Conservation (phyloP, 1,140 invertebrate genomes). For the Atta cephalotes region DNA sequence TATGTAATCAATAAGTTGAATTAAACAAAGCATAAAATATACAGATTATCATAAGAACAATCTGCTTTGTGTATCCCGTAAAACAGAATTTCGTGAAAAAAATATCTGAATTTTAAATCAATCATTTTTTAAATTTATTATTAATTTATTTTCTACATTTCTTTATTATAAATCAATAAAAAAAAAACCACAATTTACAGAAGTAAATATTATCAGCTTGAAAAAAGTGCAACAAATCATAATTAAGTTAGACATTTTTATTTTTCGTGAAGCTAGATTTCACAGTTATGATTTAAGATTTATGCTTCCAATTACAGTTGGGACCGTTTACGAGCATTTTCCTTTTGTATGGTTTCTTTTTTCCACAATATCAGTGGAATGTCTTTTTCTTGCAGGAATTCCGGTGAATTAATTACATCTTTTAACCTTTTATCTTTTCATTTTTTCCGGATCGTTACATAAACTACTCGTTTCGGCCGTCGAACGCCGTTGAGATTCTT, state of each 20-base stretch:
- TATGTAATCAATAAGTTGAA: too few relatives aligned
- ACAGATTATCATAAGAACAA: neutral
- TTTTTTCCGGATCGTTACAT: conserved; percentile 31
- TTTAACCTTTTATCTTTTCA: neutral
- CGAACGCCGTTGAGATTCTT: neutral
- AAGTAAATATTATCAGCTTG: neutral
- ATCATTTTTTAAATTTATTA: neutral
- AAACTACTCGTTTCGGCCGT: neutral
- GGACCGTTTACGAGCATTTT: neutral
- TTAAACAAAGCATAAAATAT: neutral
- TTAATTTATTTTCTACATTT: neutral
- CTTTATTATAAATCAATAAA: neutral
- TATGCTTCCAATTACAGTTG: neutral
- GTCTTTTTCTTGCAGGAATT: neutral
- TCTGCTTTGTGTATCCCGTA: neutral
- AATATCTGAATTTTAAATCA: neutral
- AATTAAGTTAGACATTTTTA: neutral
- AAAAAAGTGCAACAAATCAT: neutral
- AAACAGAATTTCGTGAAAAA: neutral
- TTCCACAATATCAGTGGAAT: neutral
- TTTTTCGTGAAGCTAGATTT: neutral
- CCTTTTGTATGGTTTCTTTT: neutral
- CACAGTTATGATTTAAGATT: neutral
- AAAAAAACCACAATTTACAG: neutral
- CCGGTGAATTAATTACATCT: conserved; percentile 15